Evolutionary conservation across 2,888 invertebrate species (phyloP).

Genomic region (Tetropium fuscum): DNA sequence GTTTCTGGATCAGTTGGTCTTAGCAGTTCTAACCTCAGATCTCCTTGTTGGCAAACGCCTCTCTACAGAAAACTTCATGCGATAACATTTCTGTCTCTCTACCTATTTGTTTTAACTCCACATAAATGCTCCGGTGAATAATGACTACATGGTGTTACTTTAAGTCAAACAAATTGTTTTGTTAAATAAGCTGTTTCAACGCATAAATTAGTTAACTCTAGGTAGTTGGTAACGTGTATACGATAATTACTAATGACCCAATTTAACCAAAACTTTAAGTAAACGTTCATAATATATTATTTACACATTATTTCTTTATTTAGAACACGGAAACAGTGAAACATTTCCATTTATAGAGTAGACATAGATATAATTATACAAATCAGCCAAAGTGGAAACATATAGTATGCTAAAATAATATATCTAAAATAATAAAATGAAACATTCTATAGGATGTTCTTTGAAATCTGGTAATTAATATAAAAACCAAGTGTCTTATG

Average conservation of each 20-base stretch:
- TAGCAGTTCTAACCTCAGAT: slow-evolving; percentile 19
- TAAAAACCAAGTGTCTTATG: too few relatives aligned
- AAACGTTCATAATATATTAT: slow-evolving; percentile 8
- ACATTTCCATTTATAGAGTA: too few relatives aligned
- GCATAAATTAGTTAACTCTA: slow-evolving; percentile 23
- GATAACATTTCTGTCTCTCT: slow-evolving; percentile 25
- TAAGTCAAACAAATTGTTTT: slow-evolving; percentile 21
- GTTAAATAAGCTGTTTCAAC: slow-evolving; percentile 25
- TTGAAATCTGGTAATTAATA: too few relatives aligned
- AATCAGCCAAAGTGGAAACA: too few relatives aligned
- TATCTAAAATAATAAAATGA: too few relatives aligned
- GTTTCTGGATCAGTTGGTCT: slow-evolving; percentile 23
- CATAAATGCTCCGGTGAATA: slow-evolving; percentile 20
- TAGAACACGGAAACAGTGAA: too few relatives aligned
- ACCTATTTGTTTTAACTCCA: slow-evolving; percentile 21
- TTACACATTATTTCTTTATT: too few relatives aligned
- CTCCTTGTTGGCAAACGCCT: slow-evolving; percentile 21
- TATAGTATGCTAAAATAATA: too few relatives aligned
- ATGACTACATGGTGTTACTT: slow-evolving; percentile 11
- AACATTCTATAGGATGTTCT: too few relatives aligned
- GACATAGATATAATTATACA: too few relatives aligned
- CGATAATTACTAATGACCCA: slow-evolving; percentile 13
- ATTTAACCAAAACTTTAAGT: slow-evolving; percentile 13
- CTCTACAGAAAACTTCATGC: slow-evolving; percentile 25
- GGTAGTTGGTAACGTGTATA: slow-evolving; percentile 15